Conservation (phyloP, 2,113 vertebrate species). For the Ariopsis seemanni region DNA sequence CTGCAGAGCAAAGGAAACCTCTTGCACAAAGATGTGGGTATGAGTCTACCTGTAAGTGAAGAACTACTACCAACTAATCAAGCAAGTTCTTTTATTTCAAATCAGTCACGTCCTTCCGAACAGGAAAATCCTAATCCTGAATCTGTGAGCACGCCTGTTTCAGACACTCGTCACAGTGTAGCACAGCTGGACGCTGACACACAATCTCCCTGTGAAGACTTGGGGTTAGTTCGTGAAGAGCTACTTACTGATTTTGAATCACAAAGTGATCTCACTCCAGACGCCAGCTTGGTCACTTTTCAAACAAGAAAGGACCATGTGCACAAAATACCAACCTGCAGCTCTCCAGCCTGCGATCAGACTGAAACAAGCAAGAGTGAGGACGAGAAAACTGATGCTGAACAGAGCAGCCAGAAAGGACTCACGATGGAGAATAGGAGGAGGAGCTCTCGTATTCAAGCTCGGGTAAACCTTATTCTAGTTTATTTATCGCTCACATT, state of each 20-base stretch:
- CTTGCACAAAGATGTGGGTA: not conserved
- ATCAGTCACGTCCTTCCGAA: not conserved
- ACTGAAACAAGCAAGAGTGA: not conserved
- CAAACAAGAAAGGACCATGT: not conserved
- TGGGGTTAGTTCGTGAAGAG: not conserved
- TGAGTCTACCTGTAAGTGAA: constrained; percentile 9
- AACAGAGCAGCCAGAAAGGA: not conserved
- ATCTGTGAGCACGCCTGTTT: not conserved
- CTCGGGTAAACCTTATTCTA: not conserved
- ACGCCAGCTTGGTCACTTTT: not conserved
- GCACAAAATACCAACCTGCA: not conserved
- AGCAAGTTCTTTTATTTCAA: not conserved
- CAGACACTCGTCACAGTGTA: not conserved
- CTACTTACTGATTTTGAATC: not conserved
- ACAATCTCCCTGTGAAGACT: not conserved
- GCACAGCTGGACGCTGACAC: not conserved
- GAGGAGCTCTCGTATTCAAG: not conserved
- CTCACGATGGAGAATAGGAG: not conserved
- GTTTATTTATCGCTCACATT: too few species aligned
- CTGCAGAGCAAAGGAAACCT: constrained; percentile 27
- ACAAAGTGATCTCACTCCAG: not conserved
- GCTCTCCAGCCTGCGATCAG: not conserved
- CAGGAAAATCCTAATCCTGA: not conserved
- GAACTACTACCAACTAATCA: not conserved
- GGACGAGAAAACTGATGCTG: not conserved